These are phyloP conservation scores for Andricus curvator DNA, from an alignment of 2,888 invertebrate genomes.

Conservation along the genomic window DNA sequence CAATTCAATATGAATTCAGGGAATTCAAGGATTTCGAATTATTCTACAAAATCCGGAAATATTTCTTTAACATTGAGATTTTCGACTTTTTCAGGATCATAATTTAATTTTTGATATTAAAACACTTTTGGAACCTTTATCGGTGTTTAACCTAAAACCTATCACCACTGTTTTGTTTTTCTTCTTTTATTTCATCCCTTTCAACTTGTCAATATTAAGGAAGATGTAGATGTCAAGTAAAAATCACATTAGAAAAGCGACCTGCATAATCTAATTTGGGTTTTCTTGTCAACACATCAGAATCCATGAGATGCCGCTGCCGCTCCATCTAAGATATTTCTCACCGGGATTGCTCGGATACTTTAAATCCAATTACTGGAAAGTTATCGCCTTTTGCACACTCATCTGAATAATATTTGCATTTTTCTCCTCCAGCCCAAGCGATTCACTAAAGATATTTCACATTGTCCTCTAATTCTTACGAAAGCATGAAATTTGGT, in stretches of 20 bases:
- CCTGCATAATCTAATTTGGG: conserved; percentile 3
- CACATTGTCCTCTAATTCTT: too few species aligned
- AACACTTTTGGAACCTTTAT: background rate
- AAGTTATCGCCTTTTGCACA: background rate
- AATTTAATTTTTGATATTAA: background rate
- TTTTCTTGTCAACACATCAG: conserved; percentile 14
- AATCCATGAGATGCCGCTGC: background rate
- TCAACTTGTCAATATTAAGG: background rate
- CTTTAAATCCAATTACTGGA: background rate
- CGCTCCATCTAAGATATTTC: background rate
- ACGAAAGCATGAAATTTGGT: too few species aligned
- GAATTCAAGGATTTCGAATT: too few species aligned
- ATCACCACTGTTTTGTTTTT: background rate
- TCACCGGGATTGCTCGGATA: background rate
- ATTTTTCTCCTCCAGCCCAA: too few species aligned
- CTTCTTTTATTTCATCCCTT: background rate
- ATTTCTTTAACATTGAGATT: too few species aligned
- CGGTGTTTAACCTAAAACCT: background rate
- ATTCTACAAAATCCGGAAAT: too few species aligned
- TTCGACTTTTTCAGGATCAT: background rate
- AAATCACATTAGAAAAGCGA: background rate
- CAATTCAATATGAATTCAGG: too few species aligned
- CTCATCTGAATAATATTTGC: too few species aligned
- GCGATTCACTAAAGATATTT: too few species aligned
- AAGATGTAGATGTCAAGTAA: background rate